These are phyloP conservation scores for Acanthosoma haemorrhoidale DNA, from an alignment of 2,888 invertebrate genomes.

Conservation along the genomic window DNA sequence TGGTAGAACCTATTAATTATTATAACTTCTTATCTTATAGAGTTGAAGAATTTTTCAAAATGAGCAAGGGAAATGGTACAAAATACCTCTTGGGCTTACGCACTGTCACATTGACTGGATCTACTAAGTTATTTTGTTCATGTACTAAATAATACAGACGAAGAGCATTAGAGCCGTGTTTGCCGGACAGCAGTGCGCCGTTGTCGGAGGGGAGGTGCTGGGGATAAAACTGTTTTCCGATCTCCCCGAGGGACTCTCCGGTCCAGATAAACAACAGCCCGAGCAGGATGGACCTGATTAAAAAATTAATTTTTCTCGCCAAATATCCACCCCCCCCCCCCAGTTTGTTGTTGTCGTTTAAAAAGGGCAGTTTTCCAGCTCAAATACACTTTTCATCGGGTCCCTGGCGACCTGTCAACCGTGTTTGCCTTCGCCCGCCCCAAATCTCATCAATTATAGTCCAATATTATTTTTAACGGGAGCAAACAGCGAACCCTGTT, in stretches of 20 bases:
- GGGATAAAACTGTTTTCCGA: too few relatives aligned
- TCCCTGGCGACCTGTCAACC: conserved; percentile 1
- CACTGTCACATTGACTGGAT: too few relatives aligned
- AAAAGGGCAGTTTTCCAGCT: conserved; percentile 6
- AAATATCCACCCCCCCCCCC: not conserved
- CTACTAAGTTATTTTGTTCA: too few relatives aligned
- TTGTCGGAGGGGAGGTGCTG: too few relatives aligned
- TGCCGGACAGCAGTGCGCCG: too few relatives aligned
- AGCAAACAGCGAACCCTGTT: conserved; percentile 2
- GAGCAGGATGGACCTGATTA: not conserved
- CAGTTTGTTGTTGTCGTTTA: not conserved
- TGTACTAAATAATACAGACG: too few relatives aligned
- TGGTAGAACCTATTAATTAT: too few relatives aligned
- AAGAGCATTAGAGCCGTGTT: too few relatives aligned
- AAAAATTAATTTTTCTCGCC: conserved; percentile 7
- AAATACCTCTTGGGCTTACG: too few relatives aligned
- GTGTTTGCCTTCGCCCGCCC: not conserved
- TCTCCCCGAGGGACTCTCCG: not conserved
- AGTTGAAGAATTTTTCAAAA: too few relatives aligned
- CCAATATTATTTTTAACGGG: conserved; percentile 17
- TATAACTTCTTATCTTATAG: too few relatives aligned
- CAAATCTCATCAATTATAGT: conserved; percentile 17
- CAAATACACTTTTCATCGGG: conserved; percentile 14
- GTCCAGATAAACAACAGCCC: not conserved
- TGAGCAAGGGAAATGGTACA: too few relatives aligned